A percentile compares a stretch with the other conserved stretches of the same genome.
Conservation (phyloP, 2,888 invertebrate species). For the Xestia ashworthii region DNA sequence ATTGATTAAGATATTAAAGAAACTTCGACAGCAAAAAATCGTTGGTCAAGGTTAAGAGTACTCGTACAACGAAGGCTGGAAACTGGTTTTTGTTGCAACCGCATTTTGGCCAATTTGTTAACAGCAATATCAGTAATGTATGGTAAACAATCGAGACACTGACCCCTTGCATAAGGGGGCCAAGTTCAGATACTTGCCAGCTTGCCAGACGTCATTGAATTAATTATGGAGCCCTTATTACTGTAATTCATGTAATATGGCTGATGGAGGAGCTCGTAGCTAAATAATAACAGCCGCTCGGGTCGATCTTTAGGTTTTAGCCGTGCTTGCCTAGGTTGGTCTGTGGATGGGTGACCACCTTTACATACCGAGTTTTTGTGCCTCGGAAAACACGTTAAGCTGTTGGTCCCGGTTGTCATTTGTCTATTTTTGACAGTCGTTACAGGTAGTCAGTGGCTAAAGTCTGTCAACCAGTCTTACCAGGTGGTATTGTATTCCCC, state of each 20-base stretch:
- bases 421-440: too few relatives aligned
- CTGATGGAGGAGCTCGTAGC: too few relatives aligned
- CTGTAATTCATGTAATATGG: background rate
- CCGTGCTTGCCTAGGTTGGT: too few relatives aligned
- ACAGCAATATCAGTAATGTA: background rate
- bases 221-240: background rate
- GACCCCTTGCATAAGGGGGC: constrained; percentile 1
- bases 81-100: constrained; percentile 8
- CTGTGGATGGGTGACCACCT: too few relatives aligned
- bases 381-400: too few relatives aligned
- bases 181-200: constrained; percentile 3
- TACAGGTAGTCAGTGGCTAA: too few relatives aligned
- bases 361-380: too few relatives aligned
- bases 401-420: too few relatives aligned
- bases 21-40: constrained; percentile 2
- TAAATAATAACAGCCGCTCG: too few relatives aligned
- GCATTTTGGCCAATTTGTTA: background rate
- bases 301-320: too few relatives aligned
- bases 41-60: background rate
- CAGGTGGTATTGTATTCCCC: too few relatives aligned
- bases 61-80: background rate
- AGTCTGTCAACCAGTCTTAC: too few relatives aligned
- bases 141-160: background rate
- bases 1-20: constrained; percentile 3
- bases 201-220: background rate